Conservation (phyloP, 2,888 invertebrate genomes). For the Auanema freiburgensis region DNA sequence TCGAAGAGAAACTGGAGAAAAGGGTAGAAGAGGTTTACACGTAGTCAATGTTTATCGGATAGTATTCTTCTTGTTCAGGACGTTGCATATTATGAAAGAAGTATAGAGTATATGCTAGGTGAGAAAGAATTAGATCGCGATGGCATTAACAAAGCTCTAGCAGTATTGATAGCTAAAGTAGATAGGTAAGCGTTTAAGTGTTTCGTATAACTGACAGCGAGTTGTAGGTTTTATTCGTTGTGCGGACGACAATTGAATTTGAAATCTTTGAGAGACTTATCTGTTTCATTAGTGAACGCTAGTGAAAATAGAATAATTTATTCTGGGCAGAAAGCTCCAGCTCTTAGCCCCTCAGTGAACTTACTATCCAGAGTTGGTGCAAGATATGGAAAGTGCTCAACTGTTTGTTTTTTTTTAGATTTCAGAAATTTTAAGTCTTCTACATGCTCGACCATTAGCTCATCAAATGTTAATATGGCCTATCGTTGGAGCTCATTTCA, state of each 20-base stretch:
- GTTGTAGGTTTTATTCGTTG: constrained; percentile 78
- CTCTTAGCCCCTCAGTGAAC: constrained; percentile 39
- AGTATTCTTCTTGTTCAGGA: constrained; percentile 9
- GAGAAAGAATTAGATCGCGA: constrained; percentile 35
- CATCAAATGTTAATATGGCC: constrained; percentile 91
- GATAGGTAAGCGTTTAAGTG: constrained; percentile 71
- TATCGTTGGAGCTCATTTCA: constrained; percentile 86
- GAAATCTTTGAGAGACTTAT: constrained; percentile 80
- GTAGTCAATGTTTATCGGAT: not conserved
- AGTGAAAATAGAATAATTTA: constrained; percentile 78
- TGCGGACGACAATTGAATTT: constrained; percentile 84
- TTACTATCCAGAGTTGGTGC: constrained; percentile 28
- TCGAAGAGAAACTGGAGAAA: constrained; percentile 27
- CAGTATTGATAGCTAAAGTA: constrained; percentile 84
- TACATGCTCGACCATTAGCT: constrained; percentile 67
- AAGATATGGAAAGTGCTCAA: not conserved
- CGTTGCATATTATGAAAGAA: constrained; percentile 23
- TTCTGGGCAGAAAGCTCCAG: constrained; percentile 29
- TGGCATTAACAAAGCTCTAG: constrained; percentile 75
- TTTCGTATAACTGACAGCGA: not conserved
- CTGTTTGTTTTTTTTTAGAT: constrained; percentile 18
- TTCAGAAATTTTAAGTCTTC: constrained; percentile 36
- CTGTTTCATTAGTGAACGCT: constrained; percentile 81
- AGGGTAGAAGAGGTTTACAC: constrained; percentile 16
- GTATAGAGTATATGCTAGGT: constrained; percentile 39